Conservation (phyloP, 1,140 invertebrate genomes). For the Bombus difficillimus region DNA sequence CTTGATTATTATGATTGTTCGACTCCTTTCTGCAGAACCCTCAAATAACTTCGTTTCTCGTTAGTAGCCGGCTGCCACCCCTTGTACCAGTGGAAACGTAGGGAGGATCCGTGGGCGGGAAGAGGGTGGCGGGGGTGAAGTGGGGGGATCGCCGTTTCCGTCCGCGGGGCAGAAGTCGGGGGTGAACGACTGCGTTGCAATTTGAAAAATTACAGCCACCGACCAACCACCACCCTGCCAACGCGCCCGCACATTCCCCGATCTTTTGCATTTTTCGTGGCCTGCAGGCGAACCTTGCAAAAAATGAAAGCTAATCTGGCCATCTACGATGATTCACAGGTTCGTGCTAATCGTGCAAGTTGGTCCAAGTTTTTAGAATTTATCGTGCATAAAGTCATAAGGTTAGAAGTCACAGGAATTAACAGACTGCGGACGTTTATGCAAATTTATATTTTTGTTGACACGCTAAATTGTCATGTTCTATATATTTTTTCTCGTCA, state of each 20-base stretch:
- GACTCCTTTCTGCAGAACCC: constrained; percentile 77
- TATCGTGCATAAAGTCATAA: no score
- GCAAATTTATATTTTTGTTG: no score
- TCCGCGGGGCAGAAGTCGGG: constrained; percentile 68
- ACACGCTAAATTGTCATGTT: no score
- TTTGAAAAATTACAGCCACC: constrained; percentile 80
- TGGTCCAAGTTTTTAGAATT: no score
- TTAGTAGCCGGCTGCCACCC: constrained; percentile 74
- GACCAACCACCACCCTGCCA: constrained; percentile 66
- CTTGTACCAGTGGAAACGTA: constrained; percentile 57
- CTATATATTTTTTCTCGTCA: no score
- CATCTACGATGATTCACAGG: no score
- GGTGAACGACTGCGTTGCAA: constrained; percentile 78
- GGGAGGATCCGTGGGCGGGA: constrained; percentile 36
- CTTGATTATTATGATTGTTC: constrained; percentile 82
- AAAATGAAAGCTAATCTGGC: not conserved
- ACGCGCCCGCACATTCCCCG: constrained; percentile 41
- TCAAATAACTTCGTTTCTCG: constrained; percentile 80
- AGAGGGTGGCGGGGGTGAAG: constrained; percentile 45
- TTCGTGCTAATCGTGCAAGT: no score
- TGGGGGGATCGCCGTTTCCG: constrained; percentile 68
- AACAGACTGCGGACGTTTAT: no score
- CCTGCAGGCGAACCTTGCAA: constrained; percentile 27
- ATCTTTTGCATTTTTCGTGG: constrained; percentile 57
- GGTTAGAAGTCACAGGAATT: no score